These are phyloP conservation scores for Hypomecis punctinalis DNA, from an alignment of 2,888 invertebrate species.

Conservation along the genomic window DNA sequence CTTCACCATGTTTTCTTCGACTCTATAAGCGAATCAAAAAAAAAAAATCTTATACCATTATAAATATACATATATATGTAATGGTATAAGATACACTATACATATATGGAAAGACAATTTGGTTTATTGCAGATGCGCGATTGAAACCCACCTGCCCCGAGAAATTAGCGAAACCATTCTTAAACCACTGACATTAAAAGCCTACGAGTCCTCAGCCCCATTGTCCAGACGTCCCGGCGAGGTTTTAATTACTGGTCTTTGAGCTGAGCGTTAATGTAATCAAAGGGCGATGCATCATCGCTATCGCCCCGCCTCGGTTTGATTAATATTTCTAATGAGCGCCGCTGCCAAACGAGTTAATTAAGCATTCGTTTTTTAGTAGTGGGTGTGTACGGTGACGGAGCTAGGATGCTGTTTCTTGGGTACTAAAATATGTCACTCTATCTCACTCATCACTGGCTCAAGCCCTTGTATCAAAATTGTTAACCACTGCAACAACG, in stretches of 20 bases:
- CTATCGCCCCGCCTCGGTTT: conserved; percentile 81
- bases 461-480: no score
- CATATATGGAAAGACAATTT: no score
- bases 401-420: neutral
- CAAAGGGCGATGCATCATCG: conserved; percentile 84
- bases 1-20: no score
- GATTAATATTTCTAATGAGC: conserved; percentile 85
- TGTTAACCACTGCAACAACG: no score
- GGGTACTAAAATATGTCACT: no score
- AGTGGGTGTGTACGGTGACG: conserved; percentile 56
- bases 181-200: conserved; percentile 45
- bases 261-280: conserved; percentile 79
- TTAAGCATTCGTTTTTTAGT: conserved; percentile 81
- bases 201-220: neutral
- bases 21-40: no score
- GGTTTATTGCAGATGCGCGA: conserved; percentile 18
- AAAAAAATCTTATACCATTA: no score
- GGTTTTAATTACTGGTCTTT: conserved; percentile 78
- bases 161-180: conserved; percentile 55
- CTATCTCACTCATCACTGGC: no score
- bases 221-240: conserved; percentile 70
- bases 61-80: no score
- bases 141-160: conserved; percentile 36
- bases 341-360: conserved; percentile 85
- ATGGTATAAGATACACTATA: no score